Base-by-base conservation (phyloP, 2,888 invertebrate species). In the Orthonychiurus folsomi region DNA sequence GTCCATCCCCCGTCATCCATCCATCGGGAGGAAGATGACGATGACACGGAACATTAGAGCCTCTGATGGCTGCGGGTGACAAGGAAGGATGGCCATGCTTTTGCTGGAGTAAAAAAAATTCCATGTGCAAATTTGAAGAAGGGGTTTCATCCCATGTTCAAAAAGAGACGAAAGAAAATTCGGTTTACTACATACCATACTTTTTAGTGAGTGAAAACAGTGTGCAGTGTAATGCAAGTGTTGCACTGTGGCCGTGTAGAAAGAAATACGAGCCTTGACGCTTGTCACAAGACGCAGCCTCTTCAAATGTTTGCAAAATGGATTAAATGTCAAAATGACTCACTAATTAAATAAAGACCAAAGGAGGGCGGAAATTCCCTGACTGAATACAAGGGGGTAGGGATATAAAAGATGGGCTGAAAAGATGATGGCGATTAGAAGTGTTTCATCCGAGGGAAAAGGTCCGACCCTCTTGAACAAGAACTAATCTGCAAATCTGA, bases 1-100 rank as follows among this genome's bases (percentile, higher is more conserved):
- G 37, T 37, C 37, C 37, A 37, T 37, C 37, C 37, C 37, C n/a
- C n/a, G n/a, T n/a, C n/a, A 37, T 37, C 37, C 37, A 37, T 37
- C 37, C 15, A 37, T 37, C 37, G 9, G 9, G 37, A 37, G 5
- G 37, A 37, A 5, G 15, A 15, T 37, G 37, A 37, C 37, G 37
- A 37, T 37, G 37, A 37, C 37, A 37, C 5, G 37, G 15, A 37
- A 15, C 37, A 37, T 37, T 37, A 37, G 37, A 37, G 37, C 15
- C 9, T 15, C 15, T 37, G 5, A 37, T 37, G 37, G 37, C 37
- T 37, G 37, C 37, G 37, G 5, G 15, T 37, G 37, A 37, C 37
- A 37, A 9, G 37, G 37, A 37, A 37, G 5, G 37, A 37, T 37
- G 37, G 37, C 37, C n/a, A n/a, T n/a, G n/a, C n/a, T n/a, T n/a